Evolutionary conservation across 2,113 vertebrate species (phyloP).

Genomic region (Oryzias celebensis): DNA sequence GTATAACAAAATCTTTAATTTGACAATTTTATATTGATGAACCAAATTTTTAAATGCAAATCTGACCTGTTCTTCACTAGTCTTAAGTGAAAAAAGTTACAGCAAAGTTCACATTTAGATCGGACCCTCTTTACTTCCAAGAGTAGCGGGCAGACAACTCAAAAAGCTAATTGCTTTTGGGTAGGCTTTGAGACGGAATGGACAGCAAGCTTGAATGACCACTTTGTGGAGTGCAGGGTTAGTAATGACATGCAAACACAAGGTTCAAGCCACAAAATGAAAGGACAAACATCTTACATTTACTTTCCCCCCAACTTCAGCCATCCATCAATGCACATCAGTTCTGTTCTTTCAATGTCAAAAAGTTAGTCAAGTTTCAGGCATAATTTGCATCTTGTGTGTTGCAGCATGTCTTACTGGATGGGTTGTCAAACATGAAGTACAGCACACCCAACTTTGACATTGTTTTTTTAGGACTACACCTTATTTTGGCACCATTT

Average conservation of each 20-base stretch:
- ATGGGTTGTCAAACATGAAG: background rate
- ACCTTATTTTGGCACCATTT: background rate
- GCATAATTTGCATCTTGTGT: slow-evolving; percentile 6
- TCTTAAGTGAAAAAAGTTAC: background rate
- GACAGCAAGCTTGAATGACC: slow-evolving; percentile 64
- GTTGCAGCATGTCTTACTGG: background rate
- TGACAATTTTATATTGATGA: slow-evolving; percentile 7
- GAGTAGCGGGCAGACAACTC: slow-evolving; percentile 46
- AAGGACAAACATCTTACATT: slow-evolving; percentile 73
- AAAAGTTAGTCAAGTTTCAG: slow-evolving; percentile 24
- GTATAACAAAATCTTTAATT: slow-evolving; percentile 16
- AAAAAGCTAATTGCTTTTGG: slow-evolving; percentile 55
- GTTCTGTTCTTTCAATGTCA: slow-evolving; percentile 13
- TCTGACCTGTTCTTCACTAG: no score
- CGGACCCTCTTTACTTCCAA: slow-evolving; percentile 17
- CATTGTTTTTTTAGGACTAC: background rate
- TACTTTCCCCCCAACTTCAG: slow-evolving; percentile 56
- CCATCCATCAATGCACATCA: slow-evolving; percentile 59
- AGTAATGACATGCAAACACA: slow-evolving; percentile 77
- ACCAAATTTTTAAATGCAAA: no score
- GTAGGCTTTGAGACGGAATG: slow-evolving; percentile 38
- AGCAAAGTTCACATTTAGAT: slow-evolving; percentile 18
- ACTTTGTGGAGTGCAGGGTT: slow-evolving; percentile 62
- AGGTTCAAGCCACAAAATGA: slow-evolving; percentile 72
- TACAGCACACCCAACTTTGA: background rate